Conservation (phyloP, 2,113 vertebrate genomes). For the Orientallactaga bullata region DNA sequence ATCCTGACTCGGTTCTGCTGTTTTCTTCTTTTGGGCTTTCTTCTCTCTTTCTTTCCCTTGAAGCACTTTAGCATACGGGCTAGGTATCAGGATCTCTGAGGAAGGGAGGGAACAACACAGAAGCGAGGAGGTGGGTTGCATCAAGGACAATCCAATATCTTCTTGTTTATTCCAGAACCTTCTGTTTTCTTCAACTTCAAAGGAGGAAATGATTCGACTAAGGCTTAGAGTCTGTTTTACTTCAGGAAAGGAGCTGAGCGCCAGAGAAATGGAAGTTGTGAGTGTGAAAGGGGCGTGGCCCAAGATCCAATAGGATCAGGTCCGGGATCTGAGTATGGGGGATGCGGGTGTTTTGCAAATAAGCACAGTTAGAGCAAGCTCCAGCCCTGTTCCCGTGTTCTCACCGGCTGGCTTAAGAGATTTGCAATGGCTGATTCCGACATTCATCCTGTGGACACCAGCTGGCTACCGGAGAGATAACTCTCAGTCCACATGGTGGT, state of each 20-base stretch:
- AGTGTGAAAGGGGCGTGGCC: not conserved
- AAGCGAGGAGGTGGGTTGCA: not conserved
- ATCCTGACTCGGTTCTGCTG: not conserved
- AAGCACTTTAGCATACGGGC: not conserved
- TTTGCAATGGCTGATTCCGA: not conserved
- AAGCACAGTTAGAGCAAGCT: not conserved
- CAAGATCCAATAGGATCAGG: not conserved
- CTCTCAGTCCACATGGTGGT: not conserved
- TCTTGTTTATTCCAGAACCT: not conserved
- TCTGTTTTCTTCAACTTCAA: not conserved
- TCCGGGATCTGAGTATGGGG: not conserved
- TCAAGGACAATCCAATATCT: not conserved
- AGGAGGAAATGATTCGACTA: not conserved
- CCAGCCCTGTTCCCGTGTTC: not conserved
- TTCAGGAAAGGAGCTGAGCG: not conserved
- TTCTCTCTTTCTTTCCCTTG: conserved; percentile 11
- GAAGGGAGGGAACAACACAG: not conserved
- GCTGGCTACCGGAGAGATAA: not conserved
- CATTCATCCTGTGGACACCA: not conserved
- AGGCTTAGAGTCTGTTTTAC: not conserved
- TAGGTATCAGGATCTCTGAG: not conserved
- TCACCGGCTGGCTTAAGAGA: not conserved
- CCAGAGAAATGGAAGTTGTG: conserved; percentile 10
- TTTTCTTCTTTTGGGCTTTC: not conserved
- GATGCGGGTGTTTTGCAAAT: not conserved